These are phyloP conservation scores for Spinus olivaceus DNA, from an alignment of 2,797 vertebrate genomes.

Conservation along the genomic window DNA sequence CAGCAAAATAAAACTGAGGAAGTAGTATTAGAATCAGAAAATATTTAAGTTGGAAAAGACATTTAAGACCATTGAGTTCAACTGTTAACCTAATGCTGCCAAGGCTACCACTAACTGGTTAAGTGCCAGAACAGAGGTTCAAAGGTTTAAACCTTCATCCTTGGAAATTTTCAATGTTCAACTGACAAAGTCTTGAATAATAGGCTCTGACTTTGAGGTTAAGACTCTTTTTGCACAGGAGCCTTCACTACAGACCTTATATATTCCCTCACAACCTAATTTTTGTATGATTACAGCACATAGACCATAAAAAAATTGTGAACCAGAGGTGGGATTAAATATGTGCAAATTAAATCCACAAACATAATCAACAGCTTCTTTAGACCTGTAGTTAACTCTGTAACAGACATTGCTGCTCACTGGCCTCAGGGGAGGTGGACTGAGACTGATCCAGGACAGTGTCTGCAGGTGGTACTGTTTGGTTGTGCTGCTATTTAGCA, in stretches of 20 bases:
- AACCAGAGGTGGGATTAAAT: not conserved
- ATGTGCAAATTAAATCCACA: not conserved
- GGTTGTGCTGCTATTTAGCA: not conserved
- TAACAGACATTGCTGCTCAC: not conserved
- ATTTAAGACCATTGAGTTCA: not conserved
- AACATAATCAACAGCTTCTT: not conserved
- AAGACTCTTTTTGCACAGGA: not conserved
- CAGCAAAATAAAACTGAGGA: not conserved
- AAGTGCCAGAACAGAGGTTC: not conserved
- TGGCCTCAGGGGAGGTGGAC: not conserved
- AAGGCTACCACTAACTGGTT: not conserved
- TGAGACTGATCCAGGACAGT: not conserved
- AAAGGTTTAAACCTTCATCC: not conserved
- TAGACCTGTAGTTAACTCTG: not conserved
- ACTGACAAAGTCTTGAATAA: not conserved
- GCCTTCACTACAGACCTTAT: not conserved
- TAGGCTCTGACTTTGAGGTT: not conserved
- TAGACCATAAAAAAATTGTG: fast-evolving
- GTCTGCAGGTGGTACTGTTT: slow-evolving; percentile 36
- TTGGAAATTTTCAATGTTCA: not conserved
- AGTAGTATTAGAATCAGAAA: not conserved
- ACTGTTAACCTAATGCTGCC: not conserved
- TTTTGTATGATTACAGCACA: not conserved
- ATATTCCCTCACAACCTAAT: not conserved
- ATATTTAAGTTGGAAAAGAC: not conserved